phyloP scores from a whole-genome alignment of 2,113 vertebrate genomes.

The Crotalus helleri region DNA sequence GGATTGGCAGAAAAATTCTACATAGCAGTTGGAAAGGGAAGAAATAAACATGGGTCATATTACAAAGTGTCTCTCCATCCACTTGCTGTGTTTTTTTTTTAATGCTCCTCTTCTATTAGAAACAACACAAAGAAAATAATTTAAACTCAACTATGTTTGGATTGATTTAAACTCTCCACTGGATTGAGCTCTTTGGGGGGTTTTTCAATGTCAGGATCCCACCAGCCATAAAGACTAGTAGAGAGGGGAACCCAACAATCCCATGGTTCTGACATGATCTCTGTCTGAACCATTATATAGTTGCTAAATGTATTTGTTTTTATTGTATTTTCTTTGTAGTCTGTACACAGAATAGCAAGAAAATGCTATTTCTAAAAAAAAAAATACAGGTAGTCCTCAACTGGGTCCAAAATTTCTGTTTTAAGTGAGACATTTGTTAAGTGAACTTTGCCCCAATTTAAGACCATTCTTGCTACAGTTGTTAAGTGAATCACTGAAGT shows the following conservation, averaged over 20 bases:
- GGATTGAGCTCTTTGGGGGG: background rate
- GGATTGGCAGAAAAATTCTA: background rate
- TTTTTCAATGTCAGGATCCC: background rate
- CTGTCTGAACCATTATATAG: background rate
- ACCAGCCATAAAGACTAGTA: background rate
- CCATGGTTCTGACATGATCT: background rate
- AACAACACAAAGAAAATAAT: background rate
- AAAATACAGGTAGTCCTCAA: background rate
- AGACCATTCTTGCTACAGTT: background rate
- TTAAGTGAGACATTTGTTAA: background rate
- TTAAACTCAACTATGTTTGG: background rate
- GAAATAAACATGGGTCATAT: background rate
- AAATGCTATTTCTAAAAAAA: background rate
- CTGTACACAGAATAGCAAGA: background rate
- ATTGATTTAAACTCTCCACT: background rate
- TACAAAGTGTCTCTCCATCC: background rate
- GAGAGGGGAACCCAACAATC: background rate
- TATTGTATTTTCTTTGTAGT: background rate
- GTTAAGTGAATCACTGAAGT: background rate
- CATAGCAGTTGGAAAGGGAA: background rate
- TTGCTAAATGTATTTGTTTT: background rate
- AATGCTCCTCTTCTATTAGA: background rate
- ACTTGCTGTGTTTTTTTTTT: background rate
- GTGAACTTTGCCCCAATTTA: background rate
- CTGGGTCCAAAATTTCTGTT: background rate